phyloP scores from a whole-genome alignment of 2,888 invertebrate genomes.

The Brachylomia viminalis region DNA sequence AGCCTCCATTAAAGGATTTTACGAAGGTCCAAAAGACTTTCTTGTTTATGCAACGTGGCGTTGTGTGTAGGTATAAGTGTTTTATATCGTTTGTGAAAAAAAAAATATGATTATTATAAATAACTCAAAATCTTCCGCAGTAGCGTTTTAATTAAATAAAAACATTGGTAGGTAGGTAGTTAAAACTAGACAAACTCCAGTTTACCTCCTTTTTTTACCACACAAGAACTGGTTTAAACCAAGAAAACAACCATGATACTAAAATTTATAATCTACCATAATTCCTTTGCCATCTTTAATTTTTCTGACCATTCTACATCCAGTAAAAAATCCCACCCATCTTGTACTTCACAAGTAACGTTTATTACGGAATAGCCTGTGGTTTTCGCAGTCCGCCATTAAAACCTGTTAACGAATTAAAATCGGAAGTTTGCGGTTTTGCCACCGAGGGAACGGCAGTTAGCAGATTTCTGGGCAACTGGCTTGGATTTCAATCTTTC shows the following conservation, averaged over 20 bases:
- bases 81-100: not conserved
- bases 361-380: slow-evolving; percentile 63
- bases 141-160: not conserved
- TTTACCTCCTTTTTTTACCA: not conserved
- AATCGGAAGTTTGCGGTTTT: slow-evolving; percentile 67
- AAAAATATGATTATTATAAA: not conserved
- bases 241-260: not conserved
- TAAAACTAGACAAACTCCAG: not conserved
- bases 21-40: not conserved
- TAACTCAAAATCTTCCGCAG: not conserved
- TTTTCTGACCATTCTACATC: slow-evolving; percentile 16
- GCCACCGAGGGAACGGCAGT: slow-evolving; percentile 58
- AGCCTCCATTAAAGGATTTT: not conserved
- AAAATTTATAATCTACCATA: not conserved
- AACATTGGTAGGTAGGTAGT: too few species aligned
- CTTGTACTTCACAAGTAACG: slow-evolving; percentile 54
- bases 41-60: not conserved
- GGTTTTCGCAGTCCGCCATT: slow-evolving; percentile 63
- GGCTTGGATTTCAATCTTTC: slow-evolving; percentile 53
- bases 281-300: slow-evolving; percentile 14
- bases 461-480: slow-evolving; percentile 61
- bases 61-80: not conserved
- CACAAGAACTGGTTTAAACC: not conserved
- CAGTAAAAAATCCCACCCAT: slow-evolving; percentile 51
- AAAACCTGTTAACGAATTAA: slow-evolving; percentile 65